Base-by-base conservation (phyloP, 2,113 vertebrate genomes). In the Lanius ludovicianus region DNA sequence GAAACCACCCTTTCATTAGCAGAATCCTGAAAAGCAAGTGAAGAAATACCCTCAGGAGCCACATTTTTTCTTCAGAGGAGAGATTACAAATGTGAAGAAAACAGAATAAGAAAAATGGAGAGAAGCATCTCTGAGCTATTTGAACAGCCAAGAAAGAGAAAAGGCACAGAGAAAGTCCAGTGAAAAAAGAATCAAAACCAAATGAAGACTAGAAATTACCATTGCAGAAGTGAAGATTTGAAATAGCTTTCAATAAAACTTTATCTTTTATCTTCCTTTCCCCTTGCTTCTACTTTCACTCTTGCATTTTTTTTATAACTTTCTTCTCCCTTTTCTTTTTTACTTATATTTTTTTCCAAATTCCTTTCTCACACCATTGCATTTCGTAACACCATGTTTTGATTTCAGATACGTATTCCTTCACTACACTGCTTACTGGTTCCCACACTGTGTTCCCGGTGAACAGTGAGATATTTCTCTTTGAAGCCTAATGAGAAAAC, bases 151-250 rank as follows among this genome's bases (percentile, higher is more conserved):
- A 52, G 75, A 94, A 92, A 63, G 71, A 80, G 46, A 77, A 90
- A 78, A n/a, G 52, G 30, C 24, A 87, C 10, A 52, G 35, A 86
- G n/a, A 56, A 70, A 89, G 33, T 39, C 21, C 13, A 70, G 13
- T 91, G 55, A 86, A 89, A 90, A 92, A 93, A 50, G 20, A 35
- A 71, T 90, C 35, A 74, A 90, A 93, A 87, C 16, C 52, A 84
- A 69, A 90, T 28, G 44, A 84, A 63, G 33, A 75, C 23, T 56
- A 80, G 31, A 75, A 55, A 81, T 75, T 53, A 86, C 35, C 55
- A 62, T 17, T 56, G 83, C 15, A 68, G 35, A 75, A 80, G 19
- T 30, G 19, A 86, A 68, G 33, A 75, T 42, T 39, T 87, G 20
- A 91, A 86, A 84, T 23, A 77, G 28, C 41, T 68, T 81, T 84